Evolutionary conservation across 2,888 invertebrate genomes (phyloP).

Genomic region (Eristalis intricaria): DNA sequence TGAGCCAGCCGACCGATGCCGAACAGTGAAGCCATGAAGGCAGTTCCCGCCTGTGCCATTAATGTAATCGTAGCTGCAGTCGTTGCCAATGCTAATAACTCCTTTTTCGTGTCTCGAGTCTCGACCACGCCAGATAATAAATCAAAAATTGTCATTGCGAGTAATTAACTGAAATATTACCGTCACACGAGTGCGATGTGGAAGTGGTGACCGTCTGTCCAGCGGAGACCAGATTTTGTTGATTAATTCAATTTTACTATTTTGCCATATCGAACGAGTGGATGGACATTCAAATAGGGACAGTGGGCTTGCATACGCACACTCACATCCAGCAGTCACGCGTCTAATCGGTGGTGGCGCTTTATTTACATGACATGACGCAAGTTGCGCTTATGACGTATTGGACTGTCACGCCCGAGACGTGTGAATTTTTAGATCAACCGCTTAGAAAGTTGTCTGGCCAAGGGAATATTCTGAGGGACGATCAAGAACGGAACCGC

Average conservation of each 20-base stretch:
- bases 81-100: slow-evolving; percentile 69
- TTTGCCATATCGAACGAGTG: slow-evolving; percentile 25
- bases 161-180: slow-evolving; percentile 71
- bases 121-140: slow-evolving; percentile 59
- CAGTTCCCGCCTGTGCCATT: slow-evolving; percentile 65
- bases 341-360: neutral
- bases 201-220: neutral
- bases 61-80: slow-evolving; percentile 61
- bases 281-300: slow-evolving; percentile 15
- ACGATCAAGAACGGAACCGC: neutral
- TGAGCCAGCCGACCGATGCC: neutral
- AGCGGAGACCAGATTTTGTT: no score
- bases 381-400: slow-evolving; percentile 14
- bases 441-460: no score
- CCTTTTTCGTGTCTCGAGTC: slow-evolving; percentile 59
- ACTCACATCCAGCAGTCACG: slow-evolving; percentile 1
- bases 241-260: no score
- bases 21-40: neutral
- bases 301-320: slow-evolving; percentile 19
- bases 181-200: slow-evolving; percentile 36
- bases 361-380: slow-evolving; percentile 29
- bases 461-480: neutral
- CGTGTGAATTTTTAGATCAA: neutral
- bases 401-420: slow-evolving; percentile 7
- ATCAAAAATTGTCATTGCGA: slow-evolving; percentile 70